Evolutionary conservation across 2,113 vertebrate genomes (phyloP).

Genomic region (Candoia aspera): DNA sequence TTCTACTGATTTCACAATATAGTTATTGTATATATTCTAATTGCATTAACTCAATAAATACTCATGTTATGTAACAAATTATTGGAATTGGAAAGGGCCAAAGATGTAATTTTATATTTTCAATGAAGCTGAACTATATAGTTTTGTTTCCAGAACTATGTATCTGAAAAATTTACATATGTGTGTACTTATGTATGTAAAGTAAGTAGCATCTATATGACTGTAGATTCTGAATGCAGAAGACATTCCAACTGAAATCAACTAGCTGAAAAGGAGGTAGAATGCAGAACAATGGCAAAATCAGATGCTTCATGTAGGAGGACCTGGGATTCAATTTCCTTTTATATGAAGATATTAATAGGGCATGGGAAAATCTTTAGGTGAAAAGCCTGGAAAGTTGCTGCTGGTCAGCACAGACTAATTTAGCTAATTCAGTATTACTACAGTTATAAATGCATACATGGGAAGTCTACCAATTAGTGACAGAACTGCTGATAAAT

Average conservation of each 20-base stretch:
- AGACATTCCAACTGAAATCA: neutral
- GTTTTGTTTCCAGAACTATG: neutral
- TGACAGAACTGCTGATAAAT: neutral
- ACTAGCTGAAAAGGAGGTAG: neutral
- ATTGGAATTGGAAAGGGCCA: neutral
- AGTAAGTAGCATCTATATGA: neutral
- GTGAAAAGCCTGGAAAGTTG: neutral
- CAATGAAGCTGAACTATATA: slow-evolving; percentile 10
- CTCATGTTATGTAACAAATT: neutral
- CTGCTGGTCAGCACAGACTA: neutral
- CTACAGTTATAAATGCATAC: neutral
- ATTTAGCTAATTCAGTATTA: neutral
- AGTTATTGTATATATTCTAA: neutral
- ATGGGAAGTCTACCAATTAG: slow-evolving; percentile 13
- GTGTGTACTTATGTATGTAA: neutral
- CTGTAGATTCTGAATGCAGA: neutral
- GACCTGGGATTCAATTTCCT: neutral
- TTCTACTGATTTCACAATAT: neutral
- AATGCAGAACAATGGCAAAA: neutral
- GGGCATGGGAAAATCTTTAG: neutral
- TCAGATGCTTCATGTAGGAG: neutral
- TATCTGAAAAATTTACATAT: neutral
- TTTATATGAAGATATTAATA: neutral
- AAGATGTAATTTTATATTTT: neutral
- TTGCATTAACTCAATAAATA: slow-evolving; percentile 9